Evolutionary conservation across 1,140 invertebrate species (phyloP).

Genomic region (Drosophila lowei): DNA sequence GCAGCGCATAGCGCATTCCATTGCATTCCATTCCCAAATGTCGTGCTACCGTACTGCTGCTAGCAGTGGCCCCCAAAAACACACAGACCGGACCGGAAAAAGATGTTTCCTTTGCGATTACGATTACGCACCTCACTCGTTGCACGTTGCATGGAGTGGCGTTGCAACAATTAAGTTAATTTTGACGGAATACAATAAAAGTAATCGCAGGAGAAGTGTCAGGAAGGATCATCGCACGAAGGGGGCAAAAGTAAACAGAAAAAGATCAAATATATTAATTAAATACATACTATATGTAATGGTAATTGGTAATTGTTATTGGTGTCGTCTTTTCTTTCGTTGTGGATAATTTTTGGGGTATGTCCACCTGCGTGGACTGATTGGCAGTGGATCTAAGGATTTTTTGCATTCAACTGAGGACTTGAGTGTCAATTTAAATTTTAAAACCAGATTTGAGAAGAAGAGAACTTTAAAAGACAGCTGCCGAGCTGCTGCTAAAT

Average conservation of each 20-base stretch:
- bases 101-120: constrained; percentile 5
- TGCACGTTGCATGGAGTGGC: constrained; percentile 26
- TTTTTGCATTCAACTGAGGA: background rate
- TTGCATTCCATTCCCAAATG: constrained; percentile 14
- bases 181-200: constrained; percentile 80
- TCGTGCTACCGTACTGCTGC: background rate
- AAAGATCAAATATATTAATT: constrained; percentile 34
- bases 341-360: background rate
- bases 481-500: constrained; percentile 32
- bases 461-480: background rate
- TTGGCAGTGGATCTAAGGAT: background rate
- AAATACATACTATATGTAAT: constrained; percentile 33
- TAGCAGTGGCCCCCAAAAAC: constrained; percentile 4
- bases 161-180: constrained; percentile 76
- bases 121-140: too few relatives aligned
- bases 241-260: constrained; percentile 4
- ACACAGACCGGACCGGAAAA: constrained; percentile 7
- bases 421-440: too few relatives aligned
- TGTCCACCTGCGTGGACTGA: too few relatives aligned
- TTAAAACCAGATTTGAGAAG: too few relatives aligned
- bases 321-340: constrained; percentile 4
- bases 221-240: constrained; percentile 2
- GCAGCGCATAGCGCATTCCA: constrained; percentile 22
- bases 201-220: constrained; percentile 52
- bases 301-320: constrained; percentile 1